Base-by-base conservation (phyloP, 2,113 vertebrate species). In the Oreotrochilus melanogaster region DNA sequence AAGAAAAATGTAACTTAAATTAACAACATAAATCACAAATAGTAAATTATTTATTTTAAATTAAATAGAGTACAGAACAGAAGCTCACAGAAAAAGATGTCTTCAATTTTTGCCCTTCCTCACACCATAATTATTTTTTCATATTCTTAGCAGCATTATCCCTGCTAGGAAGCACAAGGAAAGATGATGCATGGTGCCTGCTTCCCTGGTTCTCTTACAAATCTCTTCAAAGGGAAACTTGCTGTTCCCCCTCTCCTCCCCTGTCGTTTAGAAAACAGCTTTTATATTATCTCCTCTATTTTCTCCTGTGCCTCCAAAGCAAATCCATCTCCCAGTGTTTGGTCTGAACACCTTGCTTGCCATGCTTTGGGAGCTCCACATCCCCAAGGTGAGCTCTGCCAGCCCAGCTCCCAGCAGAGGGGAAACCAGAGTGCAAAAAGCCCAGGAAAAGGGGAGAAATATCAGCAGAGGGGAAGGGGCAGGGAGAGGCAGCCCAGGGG, bases 181-280 rank as follows among this genome's bases (percentile, higher is more conserved):
- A 70, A n/a, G 1, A 3, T 1, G 6, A 10, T 7, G 15, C 11
- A 2, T 4, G 48, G 53, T 3, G 0, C 33, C 5, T 75, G n/a
- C 67, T 67, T 25, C 15, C 27, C 30, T 2, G 1, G 30, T 90
- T 56, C 60, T 45, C 75, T 39, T 25, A 4, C 3, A 0, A 15
- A 8, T 25, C 58, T 76, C 45, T 43, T n/a, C 8, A 35, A 74
- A 28, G 37, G 10, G 66, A 18, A 53, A 14, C 51, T 53, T 56
- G 31, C 43, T 19, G 0, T 14, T 47, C 37, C 33, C 31, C 33
- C 67, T 21, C 27, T 43, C 54, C 37, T 79, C 27, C 11, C 53
- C 28, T 8, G 1, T 4, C 54, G 13, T 3, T 31, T n/a, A 30
- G 47, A 58, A 71, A 58, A 4, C 23, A 25, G 3, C 33, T 35